Base-by-base conservation (phyloP, 2,797 vertebrate species). In the Salarias fasciatus region DNA sequence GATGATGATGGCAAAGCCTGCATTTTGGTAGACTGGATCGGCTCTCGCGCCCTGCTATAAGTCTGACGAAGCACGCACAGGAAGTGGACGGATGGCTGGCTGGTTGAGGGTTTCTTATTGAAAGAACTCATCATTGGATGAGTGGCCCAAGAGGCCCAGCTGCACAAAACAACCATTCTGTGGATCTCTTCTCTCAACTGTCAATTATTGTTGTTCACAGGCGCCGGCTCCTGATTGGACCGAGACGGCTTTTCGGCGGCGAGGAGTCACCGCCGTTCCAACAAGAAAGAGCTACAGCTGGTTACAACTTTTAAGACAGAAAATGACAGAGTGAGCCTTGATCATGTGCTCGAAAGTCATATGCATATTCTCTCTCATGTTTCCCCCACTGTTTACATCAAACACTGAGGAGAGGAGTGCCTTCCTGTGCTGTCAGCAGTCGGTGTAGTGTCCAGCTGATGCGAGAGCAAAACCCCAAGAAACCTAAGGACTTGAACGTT, bases 361-460 rank as follows among this genome's bases (percentile, higher is more conserved):
- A 44, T 43, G 31, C 38, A 43, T 18, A 52, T 38, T 52, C 18
- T 45, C 11, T 30, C 35, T 36, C 10, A 37, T 44, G 33, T 52
- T 14, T 61, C 31, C 15, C 40, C 11, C 8, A 0, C 1, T 28
- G 51, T 62, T 63, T 3, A 9, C 35, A 35, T 35, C 33, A 35
- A 46, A 36, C 15, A 29, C 10, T 6, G 5, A 10, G 15, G 41
- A 37, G 35, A 54, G 10, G 56, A 58, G 37, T 18, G 47, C 47
- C 29, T 42, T 49, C 12, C 53, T 57, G 29, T 56, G 35, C 52
- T 46, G 46, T 67, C 47, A 47, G 40, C 52, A 51, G 33, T 51
- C n/a, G 51, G 42, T 60, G 41, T n/a, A 31, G 51, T 38, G 44
- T 44, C 24, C 12, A 28, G 51, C 18, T 31, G 45, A 69, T 9